Conservation (phyloP, 2,797 vertebrate species). For the Onychomys leucogaster region DNA sequence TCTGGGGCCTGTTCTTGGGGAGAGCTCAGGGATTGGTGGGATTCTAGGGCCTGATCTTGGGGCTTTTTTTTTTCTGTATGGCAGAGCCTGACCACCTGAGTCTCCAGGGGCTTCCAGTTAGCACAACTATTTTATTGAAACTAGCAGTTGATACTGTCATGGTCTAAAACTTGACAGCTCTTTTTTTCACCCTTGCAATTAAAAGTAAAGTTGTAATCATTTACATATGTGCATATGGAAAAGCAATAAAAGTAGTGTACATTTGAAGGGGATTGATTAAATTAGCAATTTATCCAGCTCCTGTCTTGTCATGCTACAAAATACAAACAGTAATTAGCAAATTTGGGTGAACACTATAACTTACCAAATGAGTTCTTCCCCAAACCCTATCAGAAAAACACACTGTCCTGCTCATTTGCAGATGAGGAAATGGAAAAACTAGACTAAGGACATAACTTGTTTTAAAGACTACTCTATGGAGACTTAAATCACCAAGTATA, state of each 20-base stretch:
- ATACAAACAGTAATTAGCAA: slow-evolving; percentile 47
- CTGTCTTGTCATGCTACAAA: neutral
- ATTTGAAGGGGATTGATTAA: slow-evolving; percentile 15
- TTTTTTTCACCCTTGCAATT: neutral
- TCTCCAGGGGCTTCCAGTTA: neutral
- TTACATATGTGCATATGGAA: neutral
- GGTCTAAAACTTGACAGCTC: neutral
- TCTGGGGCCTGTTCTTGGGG: neutral
- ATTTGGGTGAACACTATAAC: slow-evolving; percentile 47
- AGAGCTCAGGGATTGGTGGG: neutral
- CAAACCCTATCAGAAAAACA: neutral
- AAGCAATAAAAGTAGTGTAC: slow-evolving; percentile 44
- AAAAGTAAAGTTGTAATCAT: slow-evolving; percentile 11
- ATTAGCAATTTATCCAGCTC: neutral
- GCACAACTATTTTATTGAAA: slow-evolving; percentile 36
- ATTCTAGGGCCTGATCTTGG: neutral
- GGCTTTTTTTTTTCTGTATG: neutral
- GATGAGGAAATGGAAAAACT: slow-evolving; percentile 10
- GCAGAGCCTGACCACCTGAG: neutral
- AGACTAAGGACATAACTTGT: slow-evolving; percentile 44
- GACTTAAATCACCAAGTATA: slow-evolving; percentile 61
- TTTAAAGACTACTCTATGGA: slow-evolving; percentile 1
- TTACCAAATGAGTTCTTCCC: neutral
- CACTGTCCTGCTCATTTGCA: slow-evolving; percentile 3
- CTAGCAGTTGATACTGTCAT: neutral